A percentile compares a stretch with the other conserved stretches of the same genome.
These are phyloP conservation scores for Sinocyclocheilus anophthalmus DNA, from an alignment of 2,113 vertebrate species.

Conservation along the genomic window DNA sequence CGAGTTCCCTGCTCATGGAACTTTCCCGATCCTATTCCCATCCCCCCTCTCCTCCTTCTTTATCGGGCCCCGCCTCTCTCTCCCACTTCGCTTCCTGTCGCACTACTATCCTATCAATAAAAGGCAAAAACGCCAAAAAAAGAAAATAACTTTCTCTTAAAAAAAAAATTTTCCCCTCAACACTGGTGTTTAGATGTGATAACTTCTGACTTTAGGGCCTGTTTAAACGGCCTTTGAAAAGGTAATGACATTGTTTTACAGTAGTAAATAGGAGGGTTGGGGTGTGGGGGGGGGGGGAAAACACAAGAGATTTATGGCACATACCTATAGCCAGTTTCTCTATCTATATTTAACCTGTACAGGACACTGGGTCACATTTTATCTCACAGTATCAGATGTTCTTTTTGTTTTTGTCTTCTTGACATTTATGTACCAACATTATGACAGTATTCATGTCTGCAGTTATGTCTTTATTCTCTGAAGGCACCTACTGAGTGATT, in stretches of 20 bases:
- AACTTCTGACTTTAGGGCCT: neutral
- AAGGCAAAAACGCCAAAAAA: too few relatives aligned
- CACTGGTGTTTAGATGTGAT: neutral
- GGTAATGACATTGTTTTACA: neutral
- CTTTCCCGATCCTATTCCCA: too few relatives aligned
- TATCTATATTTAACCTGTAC: neutral
- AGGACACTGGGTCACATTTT: neutral
- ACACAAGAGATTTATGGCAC: neutral
- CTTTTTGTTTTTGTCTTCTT: neutral
- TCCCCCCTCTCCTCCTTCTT: too few relatives aligned
- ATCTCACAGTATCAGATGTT: neutral
- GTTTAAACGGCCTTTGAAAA: neutral
- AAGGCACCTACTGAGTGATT: conserved; percentile 55
- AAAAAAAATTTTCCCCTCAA: neutral
- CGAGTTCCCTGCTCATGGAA: too few relatives aligned
- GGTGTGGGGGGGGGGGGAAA: too few relatives aligned
- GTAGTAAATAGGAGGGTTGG: too few relatives aligned
- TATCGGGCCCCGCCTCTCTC: too few relatives aligned
- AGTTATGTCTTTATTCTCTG: conserved; percentile 27
- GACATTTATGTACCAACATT: neutral
- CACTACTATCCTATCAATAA: too few relatives aligned
- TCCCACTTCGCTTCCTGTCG: too few relatives aligned
- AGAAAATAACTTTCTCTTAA: neutral
- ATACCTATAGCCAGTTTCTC: neutral
- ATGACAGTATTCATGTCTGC: neutral